Base-by-base conservation (phyloP, 2,797 vertebrate species). In the Acipenser ruthenus region DNA sequence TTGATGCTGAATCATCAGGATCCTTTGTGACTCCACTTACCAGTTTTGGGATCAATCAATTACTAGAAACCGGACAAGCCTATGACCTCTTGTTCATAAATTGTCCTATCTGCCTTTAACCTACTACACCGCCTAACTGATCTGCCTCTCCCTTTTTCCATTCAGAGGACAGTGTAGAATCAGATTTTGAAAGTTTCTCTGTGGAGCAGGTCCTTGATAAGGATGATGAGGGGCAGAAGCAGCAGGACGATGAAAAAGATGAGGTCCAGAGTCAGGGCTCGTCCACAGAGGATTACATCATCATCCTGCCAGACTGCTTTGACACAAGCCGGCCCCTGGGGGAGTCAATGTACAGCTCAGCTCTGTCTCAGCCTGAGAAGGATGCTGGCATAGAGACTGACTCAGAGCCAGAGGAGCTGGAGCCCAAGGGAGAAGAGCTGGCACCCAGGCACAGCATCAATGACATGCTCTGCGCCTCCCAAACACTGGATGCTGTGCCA, bases 271-370 rank as follows among this genome's bases (percentile, higher is more conserved):
- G 95, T 78, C 93, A 97, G 80, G 88, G 82, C n/a, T 96, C 95
- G 49, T 96, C 93, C 1, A 78, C 87, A 48, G 96, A 98, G 64
- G 96, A 98, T 76, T 97, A 95, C 75, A 93, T 96, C 77, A 92
- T 98, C 6, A 89, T 98, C 77, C 90, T 99, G 65, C 96, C 96
- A 0, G 96, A 98, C 83, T 99, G 96, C 84, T 99, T 99, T 52
- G 96, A 99, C 82, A 98, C 92, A 70, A 95, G 90, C 71, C 93
- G 95, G 52, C 96, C 96, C 6, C 82, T 99, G 65, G 93, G 91
- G 12, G 93, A 96, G 73, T 98, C 95, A 68, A 92, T 95, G 92
- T 97, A 96, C 66, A 95, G 93, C 79, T 97, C 95, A 0, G 91
- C 94, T 23, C 87, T 95, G 81, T 95, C 94, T 1, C 93, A 95